Percentiles rank a stretch among this genome's conserved stretches.
phyloP scores from a whole-genome alignment of 1,140 invertebrate species.

The Spodoptera litura region DNA sequence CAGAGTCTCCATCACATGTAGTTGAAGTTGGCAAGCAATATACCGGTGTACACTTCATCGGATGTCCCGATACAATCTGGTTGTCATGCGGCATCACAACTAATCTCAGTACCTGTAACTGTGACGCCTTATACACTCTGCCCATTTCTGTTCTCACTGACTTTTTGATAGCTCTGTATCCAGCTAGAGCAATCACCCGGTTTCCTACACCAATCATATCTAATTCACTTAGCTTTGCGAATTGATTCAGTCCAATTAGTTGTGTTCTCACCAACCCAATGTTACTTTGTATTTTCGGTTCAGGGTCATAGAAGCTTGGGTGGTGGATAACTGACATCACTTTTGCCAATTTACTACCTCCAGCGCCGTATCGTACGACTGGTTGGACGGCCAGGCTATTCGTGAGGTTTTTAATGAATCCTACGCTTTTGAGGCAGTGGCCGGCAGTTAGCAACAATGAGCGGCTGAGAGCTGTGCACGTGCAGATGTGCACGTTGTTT shows the following conservation, averaged over 20 bases:
- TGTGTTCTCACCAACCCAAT: slow-evolving; percentile 22
- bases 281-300: background rate
- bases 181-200: background rate
- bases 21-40: background rate
- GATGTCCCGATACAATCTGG: too few relatives aligned
- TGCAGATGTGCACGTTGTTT: slow-evolving; percentile 24
- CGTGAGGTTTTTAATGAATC: background rate
- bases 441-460: slow-evolving; percentile 40
- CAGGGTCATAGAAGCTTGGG: slow-evolving; percentile 2
- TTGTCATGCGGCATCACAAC: background rate
- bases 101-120: background rate
- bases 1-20: background rate
- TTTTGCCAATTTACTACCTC: background rate
- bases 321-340: slow-evolving; percentile 3
- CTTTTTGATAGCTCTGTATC: background rate
- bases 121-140: background rate
- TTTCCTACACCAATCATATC: background rate
- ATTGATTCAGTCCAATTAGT: background rate
- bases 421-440: slow-evolving; percentile 21
- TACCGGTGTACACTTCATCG: background rate
- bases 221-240: background rate
- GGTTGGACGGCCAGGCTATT: background rate
- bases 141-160: background rate
- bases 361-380: background rate
- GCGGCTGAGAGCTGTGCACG: slow-evolving; percentile 20